These are phyloP conservation scores for Phrynocephalus forsythii DNA, from an alignment of 2,797 vertebrate genomes.

Conservation along the genomic window DNA sequence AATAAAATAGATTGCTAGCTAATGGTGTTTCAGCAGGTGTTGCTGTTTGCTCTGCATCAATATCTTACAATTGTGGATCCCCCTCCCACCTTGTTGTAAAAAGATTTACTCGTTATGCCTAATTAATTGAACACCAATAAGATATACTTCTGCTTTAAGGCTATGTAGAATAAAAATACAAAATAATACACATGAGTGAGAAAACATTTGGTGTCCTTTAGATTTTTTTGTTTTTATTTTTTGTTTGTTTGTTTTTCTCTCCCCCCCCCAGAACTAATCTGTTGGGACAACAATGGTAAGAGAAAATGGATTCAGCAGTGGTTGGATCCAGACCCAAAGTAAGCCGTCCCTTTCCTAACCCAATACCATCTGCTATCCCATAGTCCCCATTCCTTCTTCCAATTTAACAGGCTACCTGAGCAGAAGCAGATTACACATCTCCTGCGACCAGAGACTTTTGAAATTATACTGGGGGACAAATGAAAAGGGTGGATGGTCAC, in stretches of 20 bases:
- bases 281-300: background rate
- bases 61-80: background rate
- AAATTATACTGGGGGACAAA: background rate
- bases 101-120: too few species aligned
- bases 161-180: background rate
- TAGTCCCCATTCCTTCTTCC: background rate
- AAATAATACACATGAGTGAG: background rate
- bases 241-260: too few species aligned
- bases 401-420: background rate
- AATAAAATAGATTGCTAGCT: constrained; percentile 40
- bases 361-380: background rate
- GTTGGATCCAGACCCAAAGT: background rate
- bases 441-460: background rate
- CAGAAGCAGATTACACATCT: background rate
- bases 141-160: background rate
- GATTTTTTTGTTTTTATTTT: too few species aligned
- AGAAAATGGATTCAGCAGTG: background rate
- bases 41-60: constrained; percentile 64
- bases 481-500: background rate
- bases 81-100: background rate
- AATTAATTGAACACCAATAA: background rate
- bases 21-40: constrained; percentile 65
- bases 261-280: background rate
- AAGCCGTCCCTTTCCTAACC: background rate
- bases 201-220: background rate